Conservation (phyloP, 2,113 vertebrate genomes). For the Himantopus leucocephalus region DNA sequence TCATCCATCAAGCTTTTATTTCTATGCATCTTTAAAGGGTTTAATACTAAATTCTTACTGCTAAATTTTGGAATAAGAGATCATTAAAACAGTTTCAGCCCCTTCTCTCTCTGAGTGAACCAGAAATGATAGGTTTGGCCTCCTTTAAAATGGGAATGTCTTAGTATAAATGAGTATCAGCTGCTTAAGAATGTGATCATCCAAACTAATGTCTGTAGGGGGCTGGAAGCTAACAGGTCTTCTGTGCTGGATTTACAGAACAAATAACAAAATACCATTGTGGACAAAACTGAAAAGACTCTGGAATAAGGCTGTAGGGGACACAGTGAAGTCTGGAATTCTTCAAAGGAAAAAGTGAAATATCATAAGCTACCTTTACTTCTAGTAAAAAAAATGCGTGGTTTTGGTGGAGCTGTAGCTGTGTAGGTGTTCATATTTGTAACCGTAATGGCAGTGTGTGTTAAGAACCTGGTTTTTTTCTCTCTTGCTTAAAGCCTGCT, state of each 20-base stretch:
- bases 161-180: conserved; percentile 38
- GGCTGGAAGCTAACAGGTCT: not conserved
- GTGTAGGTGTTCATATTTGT: not conserved
- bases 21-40: not conserved
- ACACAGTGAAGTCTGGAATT: not conserved
- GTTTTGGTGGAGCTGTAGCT: not conserved
- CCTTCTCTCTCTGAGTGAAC: not conserved
- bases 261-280: not conserved
- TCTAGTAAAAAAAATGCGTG: not conserved
- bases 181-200: not conserved
- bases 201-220: not conserved
- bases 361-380: not conserved
- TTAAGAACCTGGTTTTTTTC: not conserved
- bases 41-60: not conserved
- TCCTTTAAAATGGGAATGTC: not conserved
- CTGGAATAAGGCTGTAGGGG: not conserved
- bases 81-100: not conserved
- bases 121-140: not conserved
- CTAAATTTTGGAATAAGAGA: not conserved
- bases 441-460: not conserved
- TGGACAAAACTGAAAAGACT: not conserved
- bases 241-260: not conserved
- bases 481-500: not conserved
- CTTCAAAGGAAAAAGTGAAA: not conserved
- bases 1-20: not conserved